These are phyloP conservation scores for Capitulum mitella DNA, from an alignment of 2,888 invertebrate species.

Conservation along the genomic window DNA sequence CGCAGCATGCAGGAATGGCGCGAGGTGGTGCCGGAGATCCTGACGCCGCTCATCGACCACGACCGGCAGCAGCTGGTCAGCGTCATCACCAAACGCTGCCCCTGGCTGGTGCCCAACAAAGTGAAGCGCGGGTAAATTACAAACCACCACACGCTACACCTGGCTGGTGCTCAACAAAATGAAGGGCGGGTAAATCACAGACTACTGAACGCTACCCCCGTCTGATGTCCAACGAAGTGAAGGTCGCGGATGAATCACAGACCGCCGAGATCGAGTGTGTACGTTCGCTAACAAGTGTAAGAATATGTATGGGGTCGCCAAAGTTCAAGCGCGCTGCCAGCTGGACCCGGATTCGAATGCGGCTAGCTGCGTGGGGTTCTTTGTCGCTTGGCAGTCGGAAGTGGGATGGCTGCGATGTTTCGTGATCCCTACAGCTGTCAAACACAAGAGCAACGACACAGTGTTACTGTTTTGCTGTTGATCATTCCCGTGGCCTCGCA, in stretches of 20 bases:
- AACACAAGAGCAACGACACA: no score
- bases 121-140: conserved; percentile 13
- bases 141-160: background rate
- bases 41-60: conserved; percentile 6
- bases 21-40: conserved; percentile 14
- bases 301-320: no score
- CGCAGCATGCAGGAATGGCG: conserved; percentile 20
- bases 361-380: no score
- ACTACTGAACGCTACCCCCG: background rate
- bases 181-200: conserved; percentile 2
- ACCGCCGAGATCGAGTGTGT: no score
- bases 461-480: no score
- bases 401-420: no score
- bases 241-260: conserved; percentile 1
- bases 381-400: no score
- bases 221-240: conserved; percentile 11
- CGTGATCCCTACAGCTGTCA: no score
- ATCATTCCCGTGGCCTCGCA: no score
- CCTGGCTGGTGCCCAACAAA: conserved; percentile 19
- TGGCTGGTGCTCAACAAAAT: conserved; percentile 18
- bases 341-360: no score
- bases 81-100: conserved; percentile 7
- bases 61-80: background rate
- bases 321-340: no score
- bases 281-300: no score